These are phyloP conservation scores for Xiphophorus maculatus DNA, from an alignment of 2,113 vertebrate species.

Conservation along the genomic window DNA sequence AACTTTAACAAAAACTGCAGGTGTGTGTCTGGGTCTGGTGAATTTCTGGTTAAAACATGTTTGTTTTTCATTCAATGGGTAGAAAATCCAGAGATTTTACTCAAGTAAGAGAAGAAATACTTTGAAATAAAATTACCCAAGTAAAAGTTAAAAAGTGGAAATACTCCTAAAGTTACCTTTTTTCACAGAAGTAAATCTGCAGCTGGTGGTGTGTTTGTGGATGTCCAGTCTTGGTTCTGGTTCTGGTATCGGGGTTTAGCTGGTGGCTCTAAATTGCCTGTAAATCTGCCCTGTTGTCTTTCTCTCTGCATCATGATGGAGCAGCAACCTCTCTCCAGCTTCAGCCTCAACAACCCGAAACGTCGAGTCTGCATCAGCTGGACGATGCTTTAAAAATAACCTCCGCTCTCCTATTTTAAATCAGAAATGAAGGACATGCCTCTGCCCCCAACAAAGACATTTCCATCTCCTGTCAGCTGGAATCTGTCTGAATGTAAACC, in stretches of 20 bases:
- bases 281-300: background rate
- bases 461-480: conserved; percentile 7
- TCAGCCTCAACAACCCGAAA: background rate
- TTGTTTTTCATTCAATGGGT: no score
- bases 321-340: background rate
- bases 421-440: conserved; percentile 1
- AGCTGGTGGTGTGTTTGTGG: background rate
- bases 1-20: no score
- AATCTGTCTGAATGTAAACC: conserved; percentile 16
- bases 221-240: background rate
- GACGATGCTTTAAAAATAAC: conserved; percentile 6
- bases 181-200: no score
- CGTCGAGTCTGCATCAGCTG: background rate
- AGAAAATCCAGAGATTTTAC: no score
- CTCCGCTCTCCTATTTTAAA: background rate
- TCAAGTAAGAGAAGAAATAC: no score
- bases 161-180: no score
- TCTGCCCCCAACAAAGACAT: background rate
- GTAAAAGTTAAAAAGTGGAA: no score
- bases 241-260: background rate
- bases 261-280: background rate
- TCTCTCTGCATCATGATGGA: background rate
- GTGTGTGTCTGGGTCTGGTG: no score
- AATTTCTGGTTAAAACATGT: no score
- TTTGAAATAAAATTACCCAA: no score